These are phyloP conservation scores for Carollia perspicillata DNA, from an alignment of 2,113 vertebrate genomes.

Conservation along the genomic window DNA sequence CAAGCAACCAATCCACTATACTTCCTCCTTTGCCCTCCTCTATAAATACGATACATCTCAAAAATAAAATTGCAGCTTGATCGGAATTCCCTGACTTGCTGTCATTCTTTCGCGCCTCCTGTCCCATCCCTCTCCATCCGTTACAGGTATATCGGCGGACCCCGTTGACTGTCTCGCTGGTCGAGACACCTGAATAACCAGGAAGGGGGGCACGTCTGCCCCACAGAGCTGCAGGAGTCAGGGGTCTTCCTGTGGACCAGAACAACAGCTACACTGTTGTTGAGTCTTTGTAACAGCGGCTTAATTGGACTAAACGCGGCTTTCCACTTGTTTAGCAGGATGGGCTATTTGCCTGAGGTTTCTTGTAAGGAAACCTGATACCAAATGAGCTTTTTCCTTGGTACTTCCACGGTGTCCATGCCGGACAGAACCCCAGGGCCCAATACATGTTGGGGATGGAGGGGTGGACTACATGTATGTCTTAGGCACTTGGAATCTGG, in stretches of 20 bases:
- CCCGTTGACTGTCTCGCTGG: too few relatives aligned
- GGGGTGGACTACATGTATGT: neutral
- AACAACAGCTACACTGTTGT: neutral
- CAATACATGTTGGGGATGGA: neutral
- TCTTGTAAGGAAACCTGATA: neutral
- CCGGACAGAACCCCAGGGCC: neutral
- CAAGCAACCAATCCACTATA: too few relatives aligned
- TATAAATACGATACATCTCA: too few relatives aligned
- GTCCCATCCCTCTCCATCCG: too few relatives aligned
- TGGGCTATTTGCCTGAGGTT: neutral
- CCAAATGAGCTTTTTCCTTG: neutral
- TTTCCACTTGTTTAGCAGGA: neutral
- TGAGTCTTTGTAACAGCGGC: neutral
- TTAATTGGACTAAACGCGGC: neutral
- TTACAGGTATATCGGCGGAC: too few relatives aligned
- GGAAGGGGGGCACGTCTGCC: too few relatives aligned
- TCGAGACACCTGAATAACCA: too few relatives aligned
- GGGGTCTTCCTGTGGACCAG: neutral
- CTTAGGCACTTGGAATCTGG: neutral
- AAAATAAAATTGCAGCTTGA: too few relatives aligned
- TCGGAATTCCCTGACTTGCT: too few relatives aligned
- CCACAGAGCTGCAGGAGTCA: neutral
- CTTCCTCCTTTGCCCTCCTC: too few relatives aligned
- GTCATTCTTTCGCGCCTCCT: too few relatives aligned
- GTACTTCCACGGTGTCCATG: too few relatives aligned